phyloP scores from a whole-genome alignment of 2,888 invertebrate species.

The Eristalis tenax region DNA sequence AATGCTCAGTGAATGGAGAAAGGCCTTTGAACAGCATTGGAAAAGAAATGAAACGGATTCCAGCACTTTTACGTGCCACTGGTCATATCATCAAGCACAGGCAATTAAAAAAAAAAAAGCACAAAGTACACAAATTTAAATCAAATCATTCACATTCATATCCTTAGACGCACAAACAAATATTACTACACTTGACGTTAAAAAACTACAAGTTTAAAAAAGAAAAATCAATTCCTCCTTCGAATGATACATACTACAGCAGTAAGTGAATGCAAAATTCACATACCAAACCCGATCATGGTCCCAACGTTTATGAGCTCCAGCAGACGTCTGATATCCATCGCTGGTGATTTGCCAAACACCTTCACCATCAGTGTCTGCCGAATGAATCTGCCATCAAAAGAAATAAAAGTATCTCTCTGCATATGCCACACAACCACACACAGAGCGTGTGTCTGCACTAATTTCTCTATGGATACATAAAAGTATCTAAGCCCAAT shows the following conservation, averaged over 20 bases:
- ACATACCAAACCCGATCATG: slow-evolving; percentile 58
- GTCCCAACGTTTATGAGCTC: slow-evolving; percentile 52
- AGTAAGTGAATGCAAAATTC: slow-evolving; percentile 45
- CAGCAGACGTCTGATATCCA: slow-evolving; percentile 35
- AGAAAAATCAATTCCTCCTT: slow-evolving; percentile 11
- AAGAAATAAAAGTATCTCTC: slow-evolving; percentile 17
- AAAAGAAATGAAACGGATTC: background rate
- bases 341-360: slow-evolving; percentile 50
- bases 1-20: background rate
- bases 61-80: background rate
- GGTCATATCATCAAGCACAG: background rate
- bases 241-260: slow-evolving; percentile 4
- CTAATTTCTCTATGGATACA: slow-evolving; percentile 53
- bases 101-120: background rate
- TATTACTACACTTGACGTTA: background rate
- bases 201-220: background rate
- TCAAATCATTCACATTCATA: background rate
- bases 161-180: background rate
- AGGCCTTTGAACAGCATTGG: background rate
- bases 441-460: slow-evolving; percentile 45
- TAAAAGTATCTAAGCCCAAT: slow-evolving; percentile 46
- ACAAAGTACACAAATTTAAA: background rate
- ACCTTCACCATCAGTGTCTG: slow-evolving; percentile 60
- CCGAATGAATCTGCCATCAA: slow-evolving; percentile 64
- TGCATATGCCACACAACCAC: slow-evolving; percentile 16